A percentile compares a stretch with the other conserved stretches of the same genome.
These are phyloP conservation scores for Dynastes tityus DNA, from an alignment of 2,888 invertebrate species.

Conservation along the genomic window DNA sequence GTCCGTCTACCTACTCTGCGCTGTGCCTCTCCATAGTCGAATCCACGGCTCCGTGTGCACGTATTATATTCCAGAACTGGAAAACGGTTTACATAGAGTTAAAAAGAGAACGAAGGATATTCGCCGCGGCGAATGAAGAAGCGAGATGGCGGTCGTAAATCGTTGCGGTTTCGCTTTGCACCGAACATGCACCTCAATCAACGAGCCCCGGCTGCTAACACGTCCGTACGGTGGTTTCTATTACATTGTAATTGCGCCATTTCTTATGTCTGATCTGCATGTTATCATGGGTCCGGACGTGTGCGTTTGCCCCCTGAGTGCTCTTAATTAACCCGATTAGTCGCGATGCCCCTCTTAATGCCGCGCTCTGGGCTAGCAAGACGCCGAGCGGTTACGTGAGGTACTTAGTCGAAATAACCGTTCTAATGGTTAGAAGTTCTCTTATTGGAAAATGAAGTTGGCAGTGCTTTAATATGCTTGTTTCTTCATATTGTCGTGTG, in stretches of 20 bases:
- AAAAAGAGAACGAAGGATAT: constrained; percentile 31
- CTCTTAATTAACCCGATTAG: constrained; percentile 47
- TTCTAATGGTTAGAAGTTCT: constrained; percentile 16
- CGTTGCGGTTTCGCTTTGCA: constrained; percentile 59
- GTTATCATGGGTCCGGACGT: constrained; percentile 52
- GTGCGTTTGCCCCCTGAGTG: constrained; percentile 47
- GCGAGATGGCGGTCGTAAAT: constrained; percentile 55
- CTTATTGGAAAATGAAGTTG: not conserved
- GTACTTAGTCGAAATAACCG: constrained; percentile 26
- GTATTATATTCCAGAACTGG: constrained; percentile 43
- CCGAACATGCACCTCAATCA: constrained; percentile 60
- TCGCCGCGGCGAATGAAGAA: constrained; percentile 13
- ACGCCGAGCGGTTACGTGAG: constrained; percentile 15
- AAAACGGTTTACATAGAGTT: constrained; percentile 27
- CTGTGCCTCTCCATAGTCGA: constrained; percentile 11
- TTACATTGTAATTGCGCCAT: constrained; percentile 55
- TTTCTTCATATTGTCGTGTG: no score
- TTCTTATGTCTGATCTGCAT: constrained; percentile 54
- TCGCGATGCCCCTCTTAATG: constrained; percentile 35
- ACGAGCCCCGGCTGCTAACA: constrained; percentile 42
- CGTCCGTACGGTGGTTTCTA: constrained; percentile 51
- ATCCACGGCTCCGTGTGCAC: constrained; percentile 34
- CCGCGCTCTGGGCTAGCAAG: constrained; percentile 10
- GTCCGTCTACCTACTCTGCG: constrained; percentile 34
- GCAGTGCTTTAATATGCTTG: no score